Percentiles rank a stretch among this genome's conserved stretches.
Evolutionary conservation across 2,888 invertebrate species (phyloP).

Genomic region (Biston betularia): DNA sequence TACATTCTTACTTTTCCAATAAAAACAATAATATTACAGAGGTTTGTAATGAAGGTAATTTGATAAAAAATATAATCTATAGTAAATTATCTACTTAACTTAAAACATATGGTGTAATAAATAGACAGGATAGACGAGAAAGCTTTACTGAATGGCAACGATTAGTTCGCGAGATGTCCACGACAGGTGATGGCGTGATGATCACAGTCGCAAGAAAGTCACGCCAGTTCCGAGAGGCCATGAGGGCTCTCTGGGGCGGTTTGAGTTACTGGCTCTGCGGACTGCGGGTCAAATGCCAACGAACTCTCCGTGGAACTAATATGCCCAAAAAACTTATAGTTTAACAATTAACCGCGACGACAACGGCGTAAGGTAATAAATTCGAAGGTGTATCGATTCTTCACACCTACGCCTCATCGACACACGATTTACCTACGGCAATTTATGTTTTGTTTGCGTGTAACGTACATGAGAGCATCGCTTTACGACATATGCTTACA

Average conservation of each 20-base stretch:
- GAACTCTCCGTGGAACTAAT: constrained; percentile 40
- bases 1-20: no score
- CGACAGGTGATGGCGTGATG: constrained; percentile 75
- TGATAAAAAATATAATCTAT: neutral
- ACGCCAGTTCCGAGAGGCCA: constrained; percentile 49
- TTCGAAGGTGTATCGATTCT: constrained; percentile 39
- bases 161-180: constrained; percentile 52
- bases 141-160: constrained; percentile 40
- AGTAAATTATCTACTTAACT: neutral
- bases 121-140: neutral
- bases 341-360: constrained; percentile 41
- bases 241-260: constrained; percentile 33
- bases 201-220: constrained; percentile 71
- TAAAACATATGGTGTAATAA: neutral
- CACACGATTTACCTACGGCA: constrained; percentile 36
- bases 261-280: constrained; percentile 28
- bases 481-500: constrained; percentile 30
- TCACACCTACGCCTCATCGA: constrained; percentile 43
- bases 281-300: constrained; percentile 40
- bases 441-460: constrained; percentile 38
- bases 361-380: constrained; percentile 38
- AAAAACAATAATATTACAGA: no score
- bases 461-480: constrained; percentile 29
- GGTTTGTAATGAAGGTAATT: neutral
- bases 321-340: constrained; percentile 34